A percentile compares a stretch with the other conserved stretches of the same genome.
These are phyloP conservation scores for Lates calcarifer DNA, from an alignment of 2,113 vertebrate species.

Conservation along the genomic window DNA sequence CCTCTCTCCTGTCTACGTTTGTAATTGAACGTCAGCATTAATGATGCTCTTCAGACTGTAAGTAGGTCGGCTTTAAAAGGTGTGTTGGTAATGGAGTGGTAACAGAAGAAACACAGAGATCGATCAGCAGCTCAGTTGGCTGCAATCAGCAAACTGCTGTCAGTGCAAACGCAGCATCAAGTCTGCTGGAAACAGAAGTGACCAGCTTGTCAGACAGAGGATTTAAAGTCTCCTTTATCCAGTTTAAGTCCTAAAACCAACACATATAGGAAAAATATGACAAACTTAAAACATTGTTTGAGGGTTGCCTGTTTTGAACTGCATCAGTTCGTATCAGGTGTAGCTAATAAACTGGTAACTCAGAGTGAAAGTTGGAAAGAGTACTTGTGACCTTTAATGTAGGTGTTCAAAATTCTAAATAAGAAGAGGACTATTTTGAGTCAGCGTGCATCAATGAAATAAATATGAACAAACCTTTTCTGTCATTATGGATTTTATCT, in stretches of 20 bases:
- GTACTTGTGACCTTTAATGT: neutral
- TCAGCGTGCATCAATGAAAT: neutral
- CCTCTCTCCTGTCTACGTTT: neutral
- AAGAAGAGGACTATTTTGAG: too few species aligned
- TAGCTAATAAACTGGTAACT: neutral
- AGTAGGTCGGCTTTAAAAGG: conserved; percentile 11
- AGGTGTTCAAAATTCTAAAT: too few species aligned
- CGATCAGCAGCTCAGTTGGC: conserved; percentile 28
- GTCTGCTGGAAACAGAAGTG: conserved; percentile 17
- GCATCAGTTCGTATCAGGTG: neutral
- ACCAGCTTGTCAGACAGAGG: too few species aligned
- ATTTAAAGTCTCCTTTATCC: conserved; percentile 2
- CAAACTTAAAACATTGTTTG: too few species aligned
- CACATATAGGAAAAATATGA: neutral
- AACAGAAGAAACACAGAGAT: conserved; percentile 24
- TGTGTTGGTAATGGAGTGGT: conserved; percentile 21
- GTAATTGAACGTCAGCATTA: conserved; percentile 47
- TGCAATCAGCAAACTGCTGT: conserved; percentile 21
- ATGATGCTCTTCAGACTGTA: conserved; percentile 22
- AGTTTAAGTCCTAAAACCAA: neutral
- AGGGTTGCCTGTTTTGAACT: too few species aligned
- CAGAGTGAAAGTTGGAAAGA: too few species aligned
- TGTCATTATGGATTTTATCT: neutral
- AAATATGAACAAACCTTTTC: neutral
- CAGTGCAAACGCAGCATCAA: conserved; percentile 12